Evolutionary conservation across 2,888 invertebrate genomes (phyloP), one percentile per base, ranked within the genome.

Genomic region (Liodrosophila aerea): DNA sequence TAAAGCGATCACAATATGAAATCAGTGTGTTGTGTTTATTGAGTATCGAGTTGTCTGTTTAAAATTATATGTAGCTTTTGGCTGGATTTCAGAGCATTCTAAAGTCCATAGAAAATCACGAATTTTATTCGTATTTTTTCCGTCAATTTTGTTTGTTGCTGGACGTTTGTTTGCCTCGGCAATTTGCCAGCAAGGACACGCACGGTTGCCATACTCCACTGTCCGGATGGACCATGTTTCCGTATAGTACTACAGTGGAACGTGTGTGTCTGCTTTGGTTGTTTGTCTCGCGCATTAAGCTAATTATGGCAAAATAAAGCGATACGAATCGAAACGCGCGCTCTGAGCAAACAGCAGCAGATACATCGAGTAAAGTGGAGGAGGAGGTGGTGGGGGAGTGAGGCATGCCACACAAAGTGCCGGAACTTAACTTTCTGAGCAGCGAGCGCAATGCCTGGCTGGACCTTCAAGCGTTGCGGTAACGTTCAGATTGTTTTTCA

Each of bases 281-380:
- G 78, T 86, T 87, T 86, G 83, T 67, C 37, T 61, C 68, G 73
- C 83, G 76, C 76, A 76, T 78, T 76, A 73, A 81, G 77, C 85
- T 84, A 86, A 87, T 87, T 87, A 86, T 85, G 85, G 67, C 66
- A 71, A 84, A 82, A 82, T 82, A 85, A 81, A 73, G 71, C 71
- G 81, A 47, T 64, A 64, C 76, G 76, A 76, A 85, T 71, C 29
- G 81, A 60, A 64, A 45, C 74, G 76, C 74, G 54, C 66, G 66
- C 75, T 64, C 52, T 59, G 63, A 47, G 40, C 70, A 73, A 74
- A 80, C 49, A 76, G 22, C 22, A 22, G 22, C 22, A 22, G 22
- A 50, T 9, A 41, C n/a, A 7, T 4, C n/a, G n/a, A n/a, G n/a
- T n/a, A n/a, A n/a, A n/a, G n/a, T n/a, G 1, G 40, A 12, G 12